These are phyloP conservation scores for Ips nitidus DNA, from an alignment of 1,140 invertebrate genomes.

Conservation along the genomic window DNA sequence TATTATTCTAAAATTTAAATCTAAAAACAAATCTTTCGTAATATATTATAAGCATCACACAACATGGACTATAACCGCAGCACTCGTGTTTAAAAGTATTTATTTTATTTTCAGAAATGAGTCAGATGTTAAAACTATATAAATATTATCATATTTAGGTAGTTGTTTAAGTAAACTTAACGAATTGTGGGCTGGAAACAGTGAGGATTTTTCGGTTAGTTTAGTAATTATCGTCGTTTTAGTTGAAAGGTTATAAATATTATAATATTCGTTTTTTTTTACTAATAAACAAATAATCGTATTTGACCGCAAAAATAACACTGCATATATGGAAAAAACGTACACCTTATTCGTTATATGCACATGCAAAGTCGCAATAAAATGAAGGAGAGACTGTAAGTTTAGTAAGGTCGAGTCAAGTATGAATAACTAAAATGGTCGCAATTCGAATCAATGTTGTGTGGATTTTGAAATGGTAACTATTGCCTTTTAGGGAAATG, in stretches of 20 bases:
- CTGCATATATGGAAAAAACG: too few relatives aligned
- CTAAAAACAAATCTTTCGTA: too few relatives aligned
- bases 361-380: neutral
- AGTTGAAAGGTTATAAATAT: too few relatives aligned
- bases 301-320: too few relatives aligned
- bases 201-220: too few relatives aligned
- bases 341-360: too few relatives aligned
- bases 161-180: neutral
- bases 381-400: neutral
- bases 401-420: neutral
- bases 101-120: slow-evolving; percentile 17
- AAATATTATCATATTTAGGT: neutral
- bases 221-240: too few relatives aligned
- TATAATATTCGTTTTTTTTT: too few relatives aligned
- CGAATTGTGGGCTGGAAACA: too few relatives aligned
- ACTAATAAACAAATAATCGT: too few relatives aligned
- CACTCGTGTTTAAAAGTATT: slow-evolving; percentile 4
- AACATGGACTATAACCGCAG: neutral
- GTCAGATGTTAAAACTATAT: slow-evolving; percentile 11
- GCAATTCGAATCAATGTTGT: slow-evolving; percentile 2
- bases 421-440: slow-evolving; percentile 2
- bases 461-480: slow-evolving; percentile 3
- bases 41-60: neutral
- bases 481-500: neutral
- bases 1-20: too few relatives aligned